phyloP scores from a whole-genome alignment of 2,888 invertebrate genomes.

The Coenonympha arcania region DNA sequence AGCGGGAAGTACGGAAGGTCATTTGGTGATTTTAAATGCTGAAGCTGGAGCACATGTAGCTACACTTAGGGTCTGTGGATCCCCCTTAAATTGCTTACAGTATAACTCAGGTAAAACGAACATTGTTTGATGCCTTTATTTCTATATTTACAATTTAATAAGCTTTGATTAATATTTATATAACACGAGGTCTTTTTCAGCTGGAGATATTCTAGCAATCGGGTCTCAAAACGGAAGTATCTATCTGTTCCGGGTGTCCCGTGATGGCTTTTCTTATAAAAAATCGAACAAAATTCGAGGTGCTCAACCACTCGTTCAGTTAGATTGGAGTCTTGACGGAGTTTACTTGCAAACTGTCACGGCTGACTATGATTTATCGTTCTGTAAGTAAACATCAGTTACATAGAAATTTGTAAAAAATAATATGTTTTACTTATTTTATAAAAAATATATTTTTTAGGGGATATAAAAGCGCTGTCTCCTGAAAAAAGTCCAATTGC shows the following conservation, averaged over 20 bases:
- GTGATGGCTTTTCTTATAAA: conserved; percentile 92
- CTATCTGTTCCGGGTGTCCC: conserved; percentile 82
- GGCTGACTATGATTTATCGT: conserved; percentile 89
- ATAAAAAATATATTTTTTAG: conserved; percentile 57
- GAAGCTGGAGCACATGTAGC: conserved; percentile 89
- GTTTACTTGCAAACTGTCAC: conserved; percentile 91
- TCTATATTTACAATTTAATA: neutral
- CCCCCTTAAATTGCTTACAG: conserved; percentile 87
- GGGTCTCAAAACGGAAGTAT: conserved; percentile 91
- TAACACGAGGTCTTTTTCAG: no score
- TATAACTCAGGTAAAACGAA: conserved; percentile 85
- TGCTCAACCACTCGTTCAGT: conserved; percentile 85
- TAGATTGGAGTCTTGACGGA: conserved; percentile 94
- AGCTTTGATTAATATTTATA: neutral
- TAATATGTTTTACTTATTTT: neutral
- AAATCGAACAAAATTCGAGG: conserved; percentile 91
- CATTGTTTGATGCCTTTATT: conserved; percentile 18
- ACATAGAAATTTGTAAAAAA: neutral
- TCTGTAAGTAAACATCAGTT: conserved; percentile 77
- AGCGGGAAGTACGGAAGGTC: conserved; percentile 92
- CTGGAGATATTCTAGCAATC: conserved; percentile 89
- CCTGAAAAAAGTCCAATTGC: conserved; percentile 91
- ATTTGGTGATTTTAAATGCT: conserved; percentile 87
- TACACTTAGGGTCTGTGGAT: conserved; percentile 89
- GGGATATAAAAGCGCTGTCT: conserved; percentile 91